Conservation (phyloP, 2,888 invertebrate species). For the Latheticus oryzae region DNA sequence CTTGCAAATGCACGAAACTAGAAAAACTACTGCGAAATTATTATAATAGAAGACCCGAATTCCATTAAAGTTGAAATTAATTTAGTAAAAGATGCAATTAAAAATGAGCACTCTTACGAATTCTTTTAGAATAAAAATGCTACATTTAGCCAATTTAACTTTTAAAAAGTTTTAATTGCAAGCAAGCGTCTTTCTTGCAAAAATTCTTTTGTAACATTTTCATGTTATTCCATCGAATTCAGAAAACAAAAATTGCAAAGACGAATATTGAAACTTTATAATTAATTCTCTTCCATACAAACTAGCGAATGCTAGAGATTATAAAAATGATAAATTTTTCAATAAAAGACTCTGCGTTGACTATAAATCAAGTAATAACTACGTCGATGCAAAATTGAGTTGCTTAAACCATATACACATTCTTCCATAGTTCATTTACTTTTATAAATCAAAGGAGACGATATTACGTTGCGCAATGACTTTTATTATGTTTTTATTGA, state of each 20-base stretch:
- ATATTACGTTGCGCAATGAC: constrained; percentile 29
- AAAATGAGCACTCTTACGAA: constrained; percentile 40
- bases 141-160: constrained; percentile 43
- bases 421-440: constrained; percentile 24
- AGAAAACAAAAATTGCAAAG: not conserved
- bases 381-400: constrained; percentile 22
- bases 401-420: not conserved
- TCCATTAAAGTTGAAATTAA: constrained; percentile 37
- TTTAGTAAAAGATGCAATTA: constrained; percentile 40
- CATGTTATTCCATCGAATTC: constrained; percentile 1
- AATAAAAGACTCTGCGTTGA: constrained; percentile 4
- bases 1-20: too few species aligned
- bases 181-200: constrained; percentile 4
- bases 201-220: constrained; percentile 22
- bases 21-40: too few species aligned
- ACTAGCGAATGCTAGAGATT: not conserved
- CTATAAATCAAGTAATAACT: constrained; percentile 12
- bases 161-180: constrained; percentile 39
- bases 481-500: constrained; percentile 42
- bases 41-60: constrained; percentile 7
- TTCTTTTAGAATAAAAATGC: constrained; percentile 36
- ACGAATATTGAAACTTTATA: not conserved
- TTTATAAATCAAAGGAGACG: constrained; percentile 22
- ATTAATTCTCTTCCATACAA: constrained; percentile 1
- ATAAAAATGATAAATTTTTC: constrained; percentile 12